Evolutionary conservation across 2,113 vertebrate species (phyloP), one percentile per base, ranked within the genome.

Genomic region (Lipotes vexillifer): DNA sequence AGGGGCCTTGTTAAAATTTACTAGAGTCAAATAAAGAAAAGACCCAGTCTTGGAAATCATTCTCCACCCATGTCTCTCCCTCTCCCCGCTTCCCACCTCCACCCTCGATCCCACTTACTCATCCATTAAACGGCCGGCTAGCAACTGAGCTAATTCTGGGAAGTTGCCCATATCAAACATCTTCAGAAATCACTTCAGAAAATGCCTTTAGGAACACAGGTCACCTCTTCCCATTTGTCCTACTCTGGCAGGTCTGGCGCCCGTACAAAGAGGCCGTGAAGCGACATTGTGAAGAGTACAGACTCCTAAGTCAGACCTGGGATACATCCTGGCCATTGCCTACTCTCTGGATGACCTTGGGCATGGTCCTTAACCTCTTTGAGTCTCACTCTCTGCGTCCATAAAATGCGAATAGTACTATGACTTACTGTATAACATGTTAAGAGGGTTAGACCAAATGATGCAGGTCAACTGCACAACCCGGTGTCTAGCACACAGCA

Each of bases 1-100:
- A 95, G 80, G 25, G 96, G 23, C 18, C 80, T 97, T 3, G 38
- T 97, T 95, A 94, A 97, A 88, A 93, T 92, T 23, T 6, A 77
- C 83, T 93, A 55, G 69, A 97, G 27, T 88, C 92, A 83, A 69
- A 68, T 20, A n/a, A 89, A 86, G 38, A 84, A 59, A 38, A 97
- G 93, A 63, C 55, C 8, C 63, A 90, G 95, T 31, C 89, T 14
- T 72, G 31, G 94, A 94, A 97, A 71, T 27, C 61, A 21, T 41
- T 95, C 61, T 85, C 41, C 29, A 57, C 6, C 41, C 11, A 2
- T 36, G 5, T 63, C 41, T 95, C 81, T 74, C 82, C 4, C 38
- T 46, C 88, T 61, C 5, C 17, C 23, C 1, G 0, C 57, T 63
- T 63, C 59, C 15, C 63, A 2, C 29, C 61, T 33, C n/a, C 15